These are phyloP conservation scores for Magallana ariakensis DNA, from an alignment of 1,140 invertebrate genomes.

Conservation along the genomic window DNA sequence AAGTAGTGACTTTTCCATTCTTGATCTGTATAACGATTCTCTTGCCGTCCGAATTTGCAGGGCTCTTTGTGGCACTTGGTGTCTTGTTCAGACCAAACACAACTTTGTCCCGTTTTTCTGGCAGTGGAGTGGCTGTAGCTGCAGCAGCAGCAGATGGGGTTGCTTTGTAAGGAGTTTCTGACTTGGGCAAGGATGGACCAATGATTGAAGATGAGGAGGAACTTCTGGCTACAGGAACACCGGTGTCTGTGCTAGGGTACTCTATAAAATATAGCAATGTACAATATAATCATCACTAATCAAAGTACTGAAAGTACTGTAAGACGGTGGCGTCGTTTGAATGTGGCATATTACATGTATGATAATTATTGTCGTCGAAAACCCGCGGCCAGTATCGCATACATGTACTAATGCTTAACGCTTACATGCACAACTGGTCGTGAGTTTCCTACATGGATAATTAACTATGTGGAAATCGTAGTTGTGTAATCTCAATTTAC, in stretches of 20 bases:
- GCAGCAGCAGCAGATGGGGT: slow-evolving; percentile 33
- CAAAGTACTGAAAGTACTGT: no score
- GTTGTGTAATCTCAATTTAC: no score
- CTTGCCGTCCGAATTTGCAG: slow-evolving; percentile 60
- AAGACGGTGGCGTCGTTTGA: no score
- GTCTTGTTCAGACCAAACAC: slow-evolving; percentile 69
- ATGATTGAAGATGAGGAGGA: not conserved
- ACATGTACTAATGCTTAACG: no score
- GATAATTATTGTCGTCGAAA: no score
- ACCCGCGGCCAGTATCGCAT: no score
- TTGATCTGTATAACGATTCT: slow-evolving; percentile 79
- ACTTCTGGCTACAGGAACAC: slow-evolving; percentile 40
- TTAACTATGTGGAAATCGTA: no score
- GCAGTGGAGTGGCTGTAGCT: slow-evolving; percentile 55
- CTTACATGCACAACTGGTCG: no score
- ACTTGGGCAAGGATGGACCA: slow-evolving; percentile 39
- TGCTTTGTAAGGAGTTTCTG: not conserved
- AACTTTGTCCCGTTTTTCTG: slow-evolving; percentile 70
- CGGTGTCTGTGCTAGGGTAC: slow-evolving; percentile 41
- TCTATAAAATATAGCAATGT: not conserved
- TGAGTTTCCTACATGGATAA: no score
- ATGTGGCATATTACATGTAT: no score
- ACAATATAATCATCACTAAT: no score
- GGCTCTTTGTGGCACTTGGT: slow-evolving; percentile 28
- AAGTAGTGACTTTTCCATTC: slow-evolving; percentile 74